Evolutionary conservation across 2,888 invertebrate species (phyloP), one percentile per base, ranked within the genome.

Genomic region (Polyploca ridens): DNA sequence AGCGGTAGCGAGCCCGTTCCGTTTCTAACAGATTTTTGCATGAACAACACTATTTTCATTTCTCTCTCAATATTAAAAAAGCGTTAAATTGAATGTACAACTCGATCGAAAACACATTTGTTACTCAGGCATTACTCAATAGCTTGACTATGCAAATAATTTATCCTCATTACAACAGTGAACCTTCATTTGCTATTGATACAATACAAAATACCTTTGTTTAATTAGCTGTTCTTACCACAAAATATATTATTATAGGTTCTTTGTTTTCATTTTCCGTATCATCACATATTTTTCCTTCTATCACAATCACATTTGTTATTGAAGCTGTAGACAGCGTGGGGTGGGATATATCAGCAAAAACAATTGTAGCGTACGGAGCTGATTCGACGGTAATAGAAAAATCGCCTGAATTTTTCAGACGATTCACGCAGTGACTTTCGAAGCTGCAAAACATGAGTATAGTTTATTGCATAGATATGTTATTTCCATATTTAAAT

Each of bases 381-480:
- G 78, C 82, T 84, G 83, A 86, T 84, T 78, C 78, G 75, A 71
- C 74, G 74, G 81, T 86, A 86, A 88, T 87, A 83, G 86, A 87
- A 90, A 89, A 83, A 90, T 88, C 77, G 73, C n/a, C n/a, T n/a
- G n/a, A n/a, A n/a, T n/a, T n/a, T n/a, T n/a, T n/a, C n/a, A 81
- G 87, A 88, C 86, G 84, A 87, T 86, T 82, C 81, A 75, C 73
- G 74, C 70, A 73, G 74, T 71, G 70, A 75, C 75, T 78, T n/a
- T 46, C 46, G 46, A n/a, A 2, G 66, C 68, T 4, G 66, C 68
- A 69, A 68, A 58, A 63, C 44, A 58, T 19, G 70, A 63, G 67
- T 61, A 44, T 19, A 27, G 44, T 4, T 41, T 33, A n/a, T n/a
- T n/a, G n/a, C n/a, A n/a, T n/a, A n/a, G n/a, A n/a, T n/a, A n/a